Conservation (phyloP, 2,888 invertebrate genomes). For the Amphipoea oculea region DNA sequence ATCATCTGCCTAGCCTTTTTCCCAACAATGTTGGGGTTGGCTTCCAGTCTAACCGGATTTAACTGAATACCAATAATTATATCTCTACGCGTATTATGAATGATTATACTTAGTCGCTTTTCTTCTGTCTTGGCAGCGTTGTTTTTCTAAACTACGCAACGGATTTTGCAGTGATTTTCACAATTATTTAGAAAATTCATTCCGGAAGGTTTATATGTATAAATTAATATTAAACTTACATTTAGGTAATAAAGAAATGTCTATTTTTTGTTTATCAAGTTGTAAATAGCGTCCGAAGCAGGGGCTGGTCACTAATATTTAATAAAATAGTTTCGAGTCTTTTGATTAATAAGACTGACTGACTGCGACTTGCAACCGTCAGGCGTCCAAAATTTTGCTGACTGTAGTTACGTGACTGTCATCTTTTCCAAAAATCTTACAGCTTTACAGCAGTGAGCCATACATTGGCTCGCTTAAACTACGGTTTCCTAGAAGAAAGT, state of each 20-base stretch:
- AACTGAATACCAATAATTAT: too few species aligned
- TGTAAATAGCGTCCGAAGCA: background rate
- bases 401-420: too few species aligned
- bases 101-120: background rate
- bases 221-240: background rate
- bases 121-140: background rate
- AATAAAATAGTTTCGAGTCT: background rate
- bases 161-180: background rate
- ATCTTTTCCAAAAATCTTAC: too few species aligned
- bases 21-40: too few species aligned
- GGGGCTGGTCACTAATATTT: background rate
- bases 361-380: background rate
- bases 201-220: too few species aligned
- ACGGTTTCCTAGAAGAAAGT: too few species aligned
- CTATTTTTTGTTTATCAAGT: too few species aligned
- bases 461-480: too few species aligned
- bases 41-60: too few species aligned
- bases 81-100: background rate
- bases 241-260: background rate
- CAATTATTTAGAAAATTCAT: background rate
- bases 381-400: background rate
- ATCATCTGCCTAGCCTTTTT: too few species aligned
- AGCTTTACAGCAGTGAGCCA: too few species aligned
- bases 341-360: background rate
- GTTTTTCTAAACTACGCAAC: background rate